Percentiles rank a stretch among this genome's conserved stretches.
Evolutionary conservation across 2,113 vertebrate species (phyloP).

Genomic region (Sigmodon hispidus): DNA sequence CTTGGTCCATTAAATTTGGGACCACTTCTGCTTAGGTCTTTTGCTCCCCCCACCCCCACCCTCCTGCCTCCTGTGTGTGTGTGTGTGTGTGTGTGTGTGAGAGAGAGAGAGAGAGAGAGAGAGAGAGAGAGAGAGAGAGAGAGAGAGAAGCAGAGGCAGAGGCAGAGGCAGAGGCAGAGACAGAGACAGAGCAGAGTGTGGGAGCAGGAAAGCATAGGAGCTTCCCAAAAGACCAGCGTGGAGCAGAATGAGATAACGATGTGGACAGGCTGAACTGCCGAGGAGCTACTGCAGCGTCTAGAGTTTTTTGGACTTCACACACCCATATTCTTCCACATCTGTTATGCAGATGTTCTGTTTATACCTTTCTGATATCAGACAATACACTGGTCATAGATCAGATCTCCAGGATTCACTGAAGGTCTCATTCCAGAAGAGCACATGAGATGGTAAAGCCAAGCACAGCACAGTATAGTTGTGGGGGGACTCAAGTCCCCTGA

Average conservation of each 20-base stretch:
- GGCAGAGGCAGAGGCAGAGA: too few relatives aligned
- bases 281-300: neutral
- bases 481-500: neutral
- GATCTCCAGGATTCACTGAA: neutral
- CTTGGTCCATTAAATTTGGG: too few relatives aligned
- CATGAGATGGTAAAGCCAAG: neutral
- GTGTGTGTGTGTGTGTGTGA: too few relatives aligned
- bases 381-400: neutral
- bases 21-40: too few relatives aligned
- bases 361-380: neutral
- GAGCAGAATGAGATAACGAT: neutral
- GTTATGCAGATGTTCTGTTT: neutral
- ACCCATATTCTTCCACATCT: neutral
- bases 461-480: neutral
- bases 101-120: too few relatives aligned
- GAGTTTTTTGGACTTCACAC: neutral
- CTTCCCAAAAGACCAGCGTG: neutral
- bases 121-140: too few relatives aligned
- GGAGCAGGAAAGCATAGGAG: neutral
- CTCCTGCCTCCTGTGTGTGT: too few relatives aligned
- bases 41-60: too few relatives aligned
- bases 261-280: neutral
- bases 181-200: too few relatives aligned
- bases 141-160: too few relatives aligned
- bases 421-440: neutral